These are phyloP conservation scores for Brachystomella parvula DNA, from an alignment of 1,140 invertebrate species.

Conservation along the genomic window DNA sequence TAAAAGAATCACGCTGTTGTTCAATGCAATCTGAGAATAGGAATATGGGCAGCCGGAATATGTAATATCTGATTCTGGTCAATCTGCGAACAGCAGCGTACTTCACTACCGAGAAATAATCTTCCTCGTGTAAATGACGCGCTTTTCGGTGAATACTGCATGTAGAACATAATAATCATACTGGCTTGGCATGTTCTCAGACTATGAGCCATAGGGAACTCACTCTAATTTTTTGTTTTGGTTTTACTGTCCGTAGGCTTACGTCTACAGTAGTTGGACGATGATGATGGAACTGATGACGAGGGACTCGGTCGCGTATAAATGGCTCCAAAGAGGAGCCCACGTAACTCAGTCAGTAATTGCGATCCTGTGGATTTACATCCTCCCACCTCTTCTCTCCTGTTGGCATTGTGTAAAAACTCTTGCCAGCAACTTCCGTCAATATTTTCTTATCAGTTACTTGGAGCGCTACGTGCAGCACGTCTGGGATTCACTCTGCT, in stretches of 20 bases:
- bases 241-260: background rate
- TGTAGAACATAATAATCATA: background rate
- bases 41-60: background rate
- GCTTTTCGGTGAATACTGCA: background rate
- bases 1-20: too few species aligned
- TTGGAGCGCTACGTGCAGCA: background rate
- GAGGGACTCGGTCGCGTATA: background rate
- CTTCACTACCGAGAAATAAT: too few species aligned
- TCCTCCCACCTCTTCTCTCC: background rate
- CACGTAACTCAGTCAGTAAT: conserved; percentile 4
- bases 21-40: too few species aligned
- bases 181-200: background rate
- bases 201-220: background rate
- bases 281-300: background rate
- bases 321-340: background rate
- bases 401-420: background rate
- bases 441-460: background rate
- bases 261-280: background rate
- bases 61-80: background rate
- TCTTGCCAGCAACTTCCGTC: background rate
- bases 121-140: too few species aligned
- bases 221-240: background rate
- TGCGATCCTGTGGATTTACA: background rate
- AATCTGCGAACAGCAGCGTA: background rate
- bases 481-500: background rate